These are phyloP conservation scores for Apolygus lucorum DNA, from an alignment of 1,140 invertebrate genomes.

Conservation along the genomic window DNA sequence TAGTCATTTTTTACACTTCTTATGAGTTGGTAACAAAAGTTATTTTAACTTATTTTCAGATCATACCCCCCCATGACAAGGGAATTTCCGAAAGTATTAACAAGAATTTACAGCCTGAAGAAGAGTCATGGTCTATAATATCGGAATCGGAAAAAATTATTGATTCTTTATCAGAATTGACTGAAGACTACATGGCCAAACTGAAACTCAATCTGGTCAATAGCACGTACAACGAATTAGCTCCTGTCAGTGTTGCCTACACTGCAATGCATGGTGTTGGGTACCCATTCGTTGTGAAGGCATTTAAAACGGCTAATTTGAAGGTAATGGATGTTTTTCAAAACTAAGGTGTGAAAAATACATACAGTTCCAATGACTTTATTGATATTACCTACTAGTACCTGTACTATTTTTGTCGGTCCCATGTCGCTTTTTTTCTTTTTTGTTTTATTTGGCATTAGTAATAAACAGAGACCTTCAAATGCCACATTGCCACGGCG, in stretches of 20 bases:
- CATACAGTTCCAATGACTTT: no score
- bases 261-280: conserved; percentile 98
- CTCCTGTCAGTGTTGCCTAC: conserved; percentile 68
- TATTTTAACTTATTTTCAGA: conserved; percentile 57
- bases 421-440: no score
- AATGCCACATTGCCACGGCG: no score
- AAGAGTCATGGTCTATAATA: conserved; percentile 51
- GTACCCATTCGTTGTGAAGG: conserved; percentile 63
- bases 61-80: conserved; percentile 85
- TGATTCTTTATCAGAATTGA: conserved; percentile 52
- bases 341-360: no score
- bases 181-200: conserved; percentile 52
- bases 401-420: no score
- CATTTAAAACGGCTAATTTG: conserved; percentile 68
- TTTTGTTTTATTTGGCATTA: no score
- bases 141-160: conserved; percentile 38
- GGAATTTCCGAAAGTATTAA: conserved; percentile 74
- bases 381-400: no score
- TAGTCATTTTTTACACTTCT: no score
- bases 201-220: conserved; percentile 37
- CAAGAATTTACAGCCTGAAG: conserved; percentile 62
- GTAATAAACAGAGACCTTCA: no score
- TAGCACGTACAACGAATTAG: conserved; percentile 46
- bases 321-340: conserved; percentile 51
- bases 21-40: no score